These are phyloP conservation scores for Microvelia longipes DNA, from an alignment of 1,140 invertebrate species.

Conservation along the genomic window DNA sequence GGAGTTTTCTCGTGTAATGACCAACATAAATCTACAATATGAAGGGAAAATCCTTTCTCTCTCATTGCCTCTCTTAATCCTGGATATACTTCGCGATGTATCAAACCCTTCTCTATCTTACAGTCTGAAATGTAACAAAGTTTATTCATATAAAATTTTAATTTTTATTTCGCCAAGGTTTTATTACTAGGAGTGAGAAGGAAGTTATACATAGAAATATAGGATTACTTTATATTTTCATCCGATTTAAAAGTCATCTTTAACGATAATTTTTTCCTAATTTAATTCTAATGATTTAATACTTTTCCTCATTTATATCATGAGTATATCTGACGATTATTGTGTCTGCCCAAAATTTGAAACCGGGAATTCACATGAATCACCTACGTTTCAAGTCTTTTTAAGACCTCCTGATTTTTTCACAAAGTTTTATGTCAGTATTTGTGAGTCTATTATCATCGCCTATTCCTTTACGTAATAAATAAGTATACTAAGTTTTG, in stretches of 20 bases:
- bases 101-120: constrained; percentile 43
- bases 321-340: too few relatives aligned
- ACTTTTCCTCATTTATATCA: neutral
- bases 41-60: constrained; percentile 46
- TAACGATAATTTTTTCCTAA: neutral
- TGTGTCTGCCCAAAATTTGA: too few relatives aligned
- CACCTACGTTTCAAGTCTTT: too few relatives aligned
- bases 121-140: constrained; percentile 35
- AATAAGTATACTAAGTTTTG: too few relatives aligned
- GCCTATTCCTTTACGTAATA: too few relatives aligned
- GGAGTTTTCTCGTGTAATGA: constrained; percentile 37
- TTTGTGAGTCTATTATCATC: too few relatives aligned
- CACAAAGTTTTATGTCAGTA: too few relatives aligned
- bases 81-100: constrained; percentile 48
- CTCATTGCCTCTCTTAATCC: constrained; percentile 40
- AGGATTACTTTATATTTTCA: neutral
- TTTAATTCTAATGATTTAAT: neutral
- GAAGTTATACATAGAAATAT: neutral
- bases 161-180: neutral
- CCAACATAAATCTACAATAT: constrained; percentile 53
- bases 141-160: neutral
- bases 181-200: neutral
- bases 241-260: neutral
- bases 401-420: too few relatives aligned
- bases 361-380: too few relatives aligned